Evolutionary conservation across 2,113 vertebrate species (phyloP).

Genomic region (Petrocephalus microphthalmus): DNA sequence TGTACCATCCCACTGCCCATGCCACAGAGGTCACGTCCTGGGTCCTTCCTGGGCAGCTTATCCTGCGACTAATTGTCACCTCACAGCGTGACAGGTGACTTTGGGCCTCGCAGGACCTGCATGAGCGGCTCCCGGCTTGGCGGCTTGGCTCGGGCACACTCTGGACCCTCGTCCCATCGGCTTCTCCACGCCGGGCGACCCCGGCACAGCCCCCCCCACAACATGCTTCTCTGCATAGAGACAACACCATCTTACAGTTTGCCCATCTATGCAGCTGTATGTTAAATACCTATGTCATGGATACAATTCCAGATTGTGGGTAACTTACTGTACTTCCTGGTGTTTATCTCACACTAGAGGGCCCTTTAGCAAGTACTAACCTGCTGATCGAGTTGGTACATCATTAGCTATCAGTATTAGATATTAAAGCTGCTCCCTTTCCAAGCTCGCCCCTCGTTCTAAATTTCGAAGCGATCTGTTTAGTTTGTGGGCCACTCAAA

Average conservation of each 20-base stretch:
- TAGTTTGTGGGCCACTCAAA: neutral
- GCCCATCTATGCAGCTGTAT: neutral
- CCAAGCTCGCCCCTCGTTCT: neutral
- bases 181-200: neutral
- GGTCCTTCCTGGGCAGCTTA: constrained; percentile 19
- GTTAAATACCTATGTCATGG: neutral
- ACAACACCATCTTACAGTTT: neutral
- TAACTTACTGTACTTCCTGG: neutral
- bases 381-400: neutral
- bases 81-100: constrained; percentile 19
- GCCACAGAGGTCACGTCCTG: constrained; percentile 16
- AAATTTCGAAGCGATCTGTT: neutral
- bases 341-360: neutral
- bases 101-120: constrained; percentile 19
- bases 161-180: neutral
- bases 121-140: constrained; percentile 2
- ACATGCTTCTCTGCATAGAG: neutral
- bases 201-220: neutral
- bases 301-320: neutral
- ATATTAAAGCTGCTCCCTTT: neutral
- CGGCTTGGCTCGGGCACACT: neutral
- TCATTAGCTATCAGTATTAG: neutral
- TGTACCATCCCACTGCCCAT: neutral
- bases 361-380: neutral
- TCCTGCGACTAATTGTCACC: constrained; percentile 16